These are phyloP conservation scores for Formica exsecta DNA, from an alignment of 1,140 invertebrate species.

Conservation along the genomic window DNA sequence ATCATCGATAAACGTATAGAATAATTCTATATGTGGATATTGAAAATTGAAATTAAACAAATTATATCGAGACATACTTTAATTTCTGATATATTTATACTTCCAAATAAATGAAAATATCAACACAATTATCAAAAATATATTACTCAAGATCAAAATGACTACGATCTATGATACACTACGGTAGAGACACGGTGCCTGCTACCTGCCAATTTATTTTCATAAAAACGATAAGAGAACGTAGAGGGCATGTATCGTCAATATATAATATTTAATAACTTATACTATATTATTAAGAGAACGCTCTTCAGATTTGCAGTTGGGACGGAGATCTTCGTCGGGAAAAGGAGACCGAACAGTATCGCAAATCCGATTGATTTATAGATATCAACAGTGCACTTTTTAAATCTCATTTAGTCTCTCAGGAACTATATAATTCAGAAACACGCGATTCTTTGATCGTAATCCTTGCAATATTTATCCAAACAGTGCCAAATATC, in stretches of 20 bases:
- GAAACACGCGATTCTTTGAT: not conserved
- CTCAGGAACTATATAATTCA: not conserved
- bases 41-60: not conserved
- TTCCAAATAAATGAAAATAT: not conserved
- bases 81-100: not conserved
- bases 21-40: no score
- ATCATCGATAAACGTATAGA: not conserved
- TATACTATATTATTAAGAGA: conserved; percentile 65
- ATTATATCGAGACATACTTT: not conserved
- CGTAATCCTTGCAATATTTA: not conserved
- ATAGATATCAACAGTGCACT: not conserved
- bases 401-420: not conserved
- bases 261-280: conserved; percentile 65
- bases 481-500: conserved; percentile 49
- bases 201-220: conserved; percentile 77
- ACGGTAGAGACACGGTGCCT: conserved; percentile 70
- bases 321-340: conserved; percentile 25
- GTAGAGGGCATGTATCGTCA: conserved; percentile 57
- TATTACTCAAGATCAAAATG: conserved; percentile 34
- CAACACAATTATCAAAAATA: not conserved
- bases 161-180: conserved; percentile 25
- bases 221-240: conserved; percentile 68
- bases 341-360: not conserved
- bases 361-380: not conserved
- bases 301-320: conserved; percentile 20